Percentiles rank a stretch among this genome's conserved stretches.
Evolutionary conservation across 2,888 invertebrate species (phyloP).

Genomic region (Andrena flavipes): DNA sequence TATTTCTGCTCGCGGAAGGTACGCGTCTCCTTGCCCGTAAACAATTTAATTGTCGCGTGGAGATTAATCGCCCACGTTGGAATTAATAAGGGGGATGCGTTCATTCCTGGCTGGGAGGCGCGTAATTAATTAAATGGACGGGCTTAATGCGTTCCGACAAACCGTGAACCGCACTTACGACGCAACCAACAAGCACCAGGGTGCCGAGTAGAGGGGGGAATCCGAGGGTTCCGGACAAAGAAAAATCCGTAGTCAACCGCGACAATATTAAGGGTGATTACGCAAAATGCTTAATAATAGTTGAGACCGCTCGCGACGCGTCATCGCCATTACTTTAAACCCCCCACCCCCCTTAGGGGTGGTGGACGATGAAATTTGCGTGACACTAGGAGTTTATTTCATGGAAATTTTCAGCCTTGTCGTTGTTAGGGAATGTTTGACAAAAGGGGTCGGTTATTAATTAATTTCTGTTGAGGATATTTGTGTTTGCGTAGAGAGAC

Average conservation of each 20-base stretch:
- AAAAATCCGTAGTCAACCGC: conserved; percentile 69
- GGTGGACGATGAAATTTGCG: conserved; percentile 46
- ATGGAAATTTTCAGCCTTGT: conserved; percentile 1
- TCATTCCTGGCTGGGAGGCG: conserved; percentile 69
- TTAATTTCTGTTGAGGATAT: too few relatives aligned
- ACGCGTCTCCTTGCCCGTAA: conserved; percentile 57
- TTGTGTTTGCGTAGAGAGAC: too few relatives aligned
- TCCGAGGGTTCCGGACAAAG: conserved; percentile 63
- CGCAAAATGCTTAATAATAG: conserved; percentile 71
- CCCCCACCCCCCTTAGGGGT: not conserved
- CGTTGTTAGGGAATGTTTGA: conserved; percentile 3
- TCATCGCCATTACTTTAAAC: conserved; percentile 26
- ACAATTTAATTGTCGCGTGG: conserved; percentile 73
- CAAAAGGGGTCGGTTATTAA: too few relatives aligned
- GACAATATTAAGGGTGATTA: conserved; percentile 73
- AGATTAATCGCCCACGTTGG: conserved; percentile 74
- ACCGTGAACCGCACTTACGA: conserved; percentile 67
- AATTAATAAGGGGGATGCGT: conserved; percentile 78
- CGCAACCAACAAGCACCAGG: conserved; percentile 34
- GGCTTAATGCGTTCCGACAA: conserved; percentile 71
- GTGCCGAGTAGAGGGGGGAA: conserved; percentile 46
- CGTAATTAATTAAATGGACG: conserved; percentile 77
- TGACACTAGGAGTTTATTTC: conserved; percentile 25
- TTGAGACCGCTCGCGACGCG: conserved; percentile 12
- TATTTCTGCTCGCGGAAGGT: conserved; percentile 62